phyloP scores from a whole-genome alignment of 2,888 invertebrate species.

The Chesias legatella region DNA sequence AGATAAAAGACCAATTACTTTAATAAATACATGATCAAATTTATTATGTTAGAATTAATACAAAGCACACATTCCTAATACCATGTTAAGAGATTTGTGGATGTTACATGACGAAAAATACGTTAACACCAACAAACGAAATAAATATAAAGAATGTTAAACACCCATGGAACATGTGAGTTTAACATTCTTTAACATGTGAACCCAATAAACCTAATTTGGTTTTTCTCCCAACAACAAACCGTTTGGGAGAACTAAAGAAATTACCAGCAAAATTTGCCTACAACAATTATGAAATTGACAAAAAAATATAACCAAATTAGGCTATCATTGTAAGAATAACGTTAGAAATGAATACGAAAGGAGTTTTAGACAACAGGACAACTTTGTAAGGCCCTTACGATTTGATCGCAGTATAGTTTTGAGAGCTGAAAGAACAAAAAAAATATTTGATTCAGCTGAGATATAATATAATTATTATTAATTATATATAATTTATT shows the following conservation, averaged over 20 bases:
- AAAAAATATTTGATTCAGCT: conserved; percentile 29
- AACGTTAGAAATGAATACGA: conserved; percentile 36
- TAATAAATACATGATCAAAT: too few relatives aligned
- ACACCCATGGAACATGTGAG: conserved; percentile 18
- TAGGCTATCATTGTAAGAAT: conserved; percentile 21
- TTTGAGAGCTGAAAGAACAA: conserved; percentile 74
- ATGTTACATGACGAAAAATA: conserved; percentile 6
- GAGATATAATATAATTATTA: too few relatives aligned
- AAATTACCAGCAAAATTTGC: not conserved
- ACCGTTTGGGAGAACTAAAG: too few relatives aligned
- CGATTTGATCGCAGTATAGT: conserved; percentile 75
- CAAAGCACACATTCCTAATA: too few relatives aligned
- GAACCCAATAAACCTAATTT: conserved; percentile 21
- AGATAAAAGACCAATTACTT: too few relatives aligned
- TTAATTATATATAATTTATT: too few relatives aligned
- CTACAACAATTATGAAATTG: too few relatives aligned
- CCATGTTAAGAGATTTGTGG: too few relatives aligned
- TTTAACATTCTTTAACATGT: conserved; percentile 23
- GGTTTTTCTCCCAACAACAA: conserved; percentile 8
- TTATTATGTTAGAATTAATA: too few relatives aligned
- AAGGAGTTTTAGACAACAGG: conserved; percentile 39
- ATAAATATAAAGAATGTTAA: conserved; percentile 1
- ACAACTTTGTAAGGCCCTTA: conserved; percentile 60
- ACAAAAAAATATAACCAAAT: conserved; percentile 18
- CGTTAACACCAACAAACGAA: too few relatives aligned